These are phyloP conservation scores for Epirrhoe alternata DNA, from an alignment of 2,888 invertebrate species.

Conservation along the genomic window DNA sequence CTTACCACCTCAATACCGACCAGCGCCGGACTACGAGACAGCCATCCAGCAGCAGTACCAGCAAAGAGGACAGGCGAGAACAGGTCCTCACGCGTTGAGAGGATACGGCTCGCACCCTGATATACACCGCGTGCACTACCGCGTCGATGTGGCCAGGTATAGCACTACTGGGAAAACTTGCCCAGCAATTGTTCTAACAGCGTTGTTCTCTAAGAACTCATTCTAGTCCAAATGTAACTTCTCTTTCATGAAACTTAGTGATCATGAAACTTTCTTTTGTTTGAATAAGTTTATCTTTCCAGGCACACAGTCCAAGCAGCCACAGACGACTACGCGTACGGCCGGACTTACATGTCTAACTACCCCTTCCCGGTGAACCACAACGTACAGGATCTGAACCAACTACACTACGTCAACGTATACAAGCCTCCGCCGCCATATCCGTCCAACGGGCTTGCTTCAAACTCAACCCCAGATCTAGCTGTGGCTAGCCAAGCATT, in stretches of 20 bases:
- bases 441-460: constrained; percentile 90
- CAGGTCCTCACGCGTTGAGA: constrained; percentile 52
- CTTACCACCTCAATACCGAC: constrained; percentile 93
- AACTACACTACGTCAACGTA: constrained; percentile 86
- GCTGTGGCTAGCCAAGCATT: constrained; percentile 89
- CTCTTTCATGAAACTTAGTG: too few relatives aligned
- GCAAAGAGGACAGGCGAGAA: constrained; percentile 70
- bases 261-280: too few relatives aligned
- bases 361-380: constrained; percentile 77
- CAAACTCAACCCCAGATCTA: constrained; percentile 93
- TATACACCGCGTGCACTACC: constrained; percentile 88
- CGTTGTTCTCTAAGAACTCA: too few relatives aligned
- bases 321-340: constrained; percentile 70
- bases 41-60: constrained; percentile 94
- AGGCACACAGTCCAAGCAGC: constrained; percentile 73
- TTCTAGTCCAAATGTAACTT: too few relatives aligned
- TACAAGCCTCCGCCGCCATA: constrained; percentile 95
- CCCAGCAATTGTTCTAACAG: too few relatives aligned
- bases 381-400: constrained; percentile 75
- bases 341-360: constrained; percentile 66
- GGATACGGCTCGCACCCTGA: constrained; percentile 91
- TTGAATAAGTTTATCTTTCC: constrained; percentile 45
- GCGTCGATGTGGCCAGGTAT: constrained; percentile 72
- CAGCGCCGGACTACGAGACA: constrained; percentile 97
- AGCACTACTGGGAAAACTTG: background rate